These are phyloP conservation scores for Philhelius pedissequus DNA, from an alignment of 2,888 invertebrate species.

Conservation along the genomic window DNA sequence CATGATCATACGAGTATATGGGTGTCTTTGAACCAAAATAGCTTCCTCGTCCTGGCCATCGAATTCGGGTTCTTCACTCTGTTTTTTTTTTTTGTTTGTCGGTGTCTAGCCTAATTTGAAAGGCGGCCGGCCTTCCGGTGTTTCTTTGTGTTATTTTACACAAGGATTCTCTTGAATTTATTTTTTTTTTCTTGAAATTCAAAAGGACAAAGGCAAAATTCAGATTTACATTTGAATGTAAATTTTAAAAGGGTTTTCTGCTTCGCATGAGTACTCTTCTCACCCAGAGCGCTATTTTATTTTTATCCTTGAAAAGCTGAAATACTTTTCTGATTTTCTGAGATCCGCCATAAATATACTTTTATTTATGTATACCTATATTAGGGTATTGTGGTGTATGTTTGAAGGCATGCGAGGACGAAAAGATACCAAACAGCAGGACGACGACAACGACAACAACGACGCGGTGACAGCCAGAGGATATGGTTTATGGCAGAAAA, in stretches of 20 bases:
- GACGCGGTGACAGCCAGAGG: background rate
- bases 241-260: conserved; percentile 54
- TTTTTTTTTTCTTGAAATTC: background rate
- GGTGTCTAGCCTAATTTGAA: conserved; percentile 62
- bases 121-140: background rate
- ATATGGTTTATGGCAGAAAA: background rate
- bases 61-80: background rate
- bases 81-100: background rate
- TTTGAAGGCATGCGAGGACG: background rate
- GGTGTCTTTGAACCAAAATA: background rate
- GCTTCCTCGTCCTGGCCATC: conserved; percentile 30
- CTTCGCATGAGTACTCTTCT: conserved; percentile 52
- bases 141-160: background rate
- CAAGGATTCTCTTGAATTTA: conserved; percentile 30
- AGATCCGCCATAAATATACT: background rate
- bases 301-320: conserved; percentile 34
- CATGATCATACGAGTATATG: too few species aligned
- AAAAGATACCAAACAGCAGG: background rate
- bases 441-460: background rate
- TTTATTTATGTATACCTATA: background rate
- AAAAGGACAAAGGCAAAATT: conserved; percentile 6
- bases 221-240: conserved; percentile 65
- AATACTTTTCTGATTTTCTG: conserved; percentile 49
- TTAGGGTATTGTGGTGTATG: background rate
- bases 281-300: conserved; percentile 53